phyloP scores from a whole-genome alignment of 2,113 vertebrate species.

The Ginglymostoma cirratum region DNA sequence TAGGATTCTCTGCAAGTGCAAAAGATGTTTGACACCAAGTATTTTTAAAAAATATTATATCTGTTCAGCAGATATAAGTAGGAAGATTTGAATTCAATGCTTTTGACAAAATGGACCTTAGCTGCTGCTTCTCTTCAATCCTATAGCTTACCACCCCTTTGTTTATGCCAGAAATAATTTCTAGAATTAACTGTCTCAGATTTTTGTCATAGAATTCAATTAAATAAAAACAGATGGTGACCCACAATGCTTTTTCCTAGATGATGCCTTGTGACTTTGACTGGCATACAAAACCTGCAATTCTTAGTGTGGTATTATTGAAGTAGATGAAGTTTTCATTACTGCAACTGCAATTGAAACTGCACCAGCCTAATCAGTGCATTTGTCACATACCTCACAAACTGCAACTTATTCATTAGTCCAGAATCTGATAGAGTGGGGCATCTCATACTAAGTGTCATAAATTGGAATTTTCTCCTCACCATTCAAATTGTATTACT shows the following conservation, averaged over 20 bases:
- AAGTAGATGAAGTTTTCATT: not conserved
- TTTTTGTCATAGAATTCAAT: not conserved
- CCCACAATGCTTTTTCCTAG: not conserved
- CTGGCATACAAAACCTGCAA: not conserved
- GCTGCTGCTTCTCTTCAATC: not conserved
- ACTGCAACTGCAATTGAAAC: not conserved
- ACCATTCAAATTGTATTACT: not conserved
- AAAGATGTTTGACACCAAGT: constrained; percentile 2
- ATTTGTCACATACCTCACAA: not conserved
- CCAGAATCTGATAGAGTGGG: not conserved
- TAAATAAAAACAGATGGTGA: not conserved
- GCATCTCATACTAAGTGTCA: not conserved
- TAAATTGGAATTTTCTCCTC: not conserved
- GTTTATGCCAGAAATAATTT: not conserved
- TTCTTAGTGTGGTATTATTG: not conserved
- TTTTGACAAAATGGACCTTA: not conserved
- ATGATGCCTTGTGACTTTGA: not conserved
- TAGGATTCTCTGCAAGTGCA: not conserved
- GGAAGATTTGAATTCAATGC: not conserved
- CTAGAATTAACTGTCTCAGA: not conserved
- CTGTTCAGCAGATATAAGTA: not conserved
- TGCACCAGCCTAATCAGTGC: not conserved
- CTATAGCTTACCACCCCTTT: not conserved
- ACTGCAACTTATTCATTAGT: not conserved
- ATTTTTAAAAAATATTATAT: not conserved